Conservation (phyloP, 2,888 invertebrate species). For the Buathra laborator region DNA sequence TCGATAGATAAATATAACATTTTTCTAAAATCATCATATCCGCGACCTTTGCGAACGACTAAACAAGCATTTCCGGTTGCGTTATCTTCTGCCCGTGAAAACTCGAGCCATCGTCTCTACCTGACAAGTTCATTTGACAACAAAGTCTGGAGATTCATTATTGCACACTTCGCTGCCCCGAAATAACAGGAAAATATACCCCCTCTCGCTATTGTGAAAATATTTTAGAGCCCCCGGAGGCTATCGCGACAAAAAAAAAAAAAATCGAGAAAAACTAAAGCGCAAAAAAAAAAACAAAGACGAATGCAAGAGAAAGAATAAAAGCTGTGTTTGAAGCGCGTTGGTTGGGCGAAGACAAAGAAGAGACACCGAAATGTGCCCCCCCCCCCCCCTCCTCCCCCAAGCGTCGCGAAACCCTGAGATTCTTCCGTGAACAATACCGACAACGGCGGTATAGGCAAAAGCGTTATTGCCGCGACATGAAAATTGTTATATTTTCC, state of each 20-base stretch:
- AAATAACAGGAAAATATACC: background rate
- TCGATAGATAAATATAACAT: background rate
- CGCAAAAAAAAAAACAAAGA: background rate
- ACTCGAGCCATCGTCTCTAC: background rate
- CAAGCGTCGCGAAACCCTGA: background rate
- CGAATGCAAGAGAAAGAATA: background rate
- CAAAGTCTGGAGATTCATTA: slow-evolving; percentile 6
- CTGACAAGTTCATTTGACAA: slow-evolving; percentile 6
- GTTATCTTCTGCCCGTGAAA: background rate
- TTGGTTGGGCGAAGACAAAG: background rate
- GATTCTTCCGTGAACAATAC: slow-evolving; percentile 21
- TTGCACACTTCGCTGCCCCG: background rate
- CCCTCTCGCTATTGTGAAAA: slow-evolving; percentile 18
- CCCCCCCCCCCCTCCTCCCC: background rate
- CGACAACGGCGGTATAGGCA: background rate
- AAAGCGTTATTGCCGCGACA: slow-evolving; percentile 17
- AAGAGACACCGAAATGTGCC: background rate
- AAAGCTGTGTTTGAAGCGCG: slow-evolving; percentile 2
- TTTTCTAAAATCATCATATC: too few species aligned
- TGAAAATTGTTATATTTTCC: slow-evolving; percentile 20
- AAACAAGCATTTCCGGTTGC: background rate
- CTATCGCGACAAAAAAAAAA: background rate
- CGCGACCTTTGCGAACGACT: too few species aligned
- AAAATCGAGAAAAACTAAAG: background rate
- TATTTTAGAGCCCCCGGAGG: background rate